Conservation (phyloP, 2,113 vertebrate genomes). For the Oxyura jamaicensis region DNA sequence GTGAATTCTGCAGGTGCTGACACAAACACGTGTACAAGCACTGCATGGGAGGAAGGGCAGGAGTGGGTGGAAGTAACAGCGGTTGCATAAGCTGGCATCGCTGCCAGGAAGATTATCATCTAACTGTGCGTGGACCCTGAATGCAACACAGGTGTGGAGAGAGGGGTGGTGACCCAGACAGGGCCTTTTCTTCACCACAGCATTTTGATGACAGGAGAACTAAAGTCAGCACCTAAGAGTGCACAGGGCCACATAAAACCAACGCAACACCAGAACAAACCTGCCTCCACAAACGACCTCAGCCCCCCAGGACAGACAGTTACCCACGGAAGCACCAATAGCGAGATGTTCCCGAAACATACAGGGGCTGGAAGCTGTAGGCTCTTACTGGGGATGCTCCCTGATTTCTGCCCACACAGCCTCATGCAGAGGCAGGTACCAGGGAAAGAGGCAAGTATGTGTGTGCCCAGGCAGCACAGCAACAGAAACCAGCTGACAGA, state of each 20-base stretch:
- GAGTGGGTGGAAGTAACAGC: neutral
- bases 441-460: neutral
- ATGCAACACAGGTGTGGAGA: slow-evolving; percentile 36
- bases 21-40: neutral
- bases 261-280: neutral
- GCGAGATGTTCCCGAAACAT: fast-evolving
- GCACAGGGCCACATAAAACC: neutral
- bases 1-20: neutral
- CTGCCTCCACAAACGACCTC: neutral
- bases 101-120: slow-evolving; percentile 39
- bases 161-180: slow-evolving; percentile 26
- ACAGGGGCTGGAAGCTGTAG: neutral
- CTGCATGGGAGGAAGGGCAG: neutral
- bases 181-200: neutral
- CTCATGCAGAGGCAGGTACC: neutral
- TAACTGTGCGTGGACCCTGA: neutral
- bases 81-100: slow-evolving; percentile 33
- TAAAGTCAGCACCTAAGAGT: neutral
- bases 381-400: neutral
- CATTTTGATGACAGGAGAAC: neutral
- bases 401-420: neutral
- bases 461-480: neutral
- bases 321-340: neutral
- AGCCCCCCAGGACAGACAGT: neutral
- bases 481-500: neutral